A percentile compares a stretch with the other conserved stretches of the same genome.
These are phyloP conservation scores for Muricea muricata DNA, from an alignment of 92 coral and sea anemone genomes.

Conservation along the genomic window DNA sequence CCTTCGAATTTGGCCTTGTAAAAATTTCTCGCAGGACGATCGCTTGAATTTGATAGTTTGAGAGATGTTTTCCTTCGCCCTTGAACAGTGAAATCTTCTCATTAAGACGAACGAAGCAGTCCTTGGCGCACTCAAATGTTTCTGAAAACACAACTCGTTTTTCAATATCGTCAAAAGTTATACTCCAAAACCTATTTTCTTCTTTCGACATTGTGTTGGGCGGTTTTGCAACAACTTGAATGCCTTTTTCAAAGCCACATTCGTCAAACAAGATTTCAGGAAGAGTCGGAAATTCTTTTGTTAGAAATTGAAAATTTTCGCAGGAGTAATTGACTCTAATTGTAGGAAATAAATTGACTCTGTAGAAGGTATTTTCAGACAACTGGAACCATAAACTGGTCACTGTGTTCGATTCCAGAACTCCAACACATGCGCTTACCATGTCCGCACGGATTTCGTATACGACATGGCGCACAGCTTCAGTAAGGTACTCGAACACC, in stretches of 20 bases:
- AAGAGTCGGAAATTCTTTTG: background rate
- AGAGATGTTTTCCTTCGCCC: background rate
- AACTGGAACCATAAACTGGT: conserved; percentile 3
- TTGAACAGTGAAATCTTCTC: background rate
- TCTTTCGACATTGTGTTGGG: background rate
- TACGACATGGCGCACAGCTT: background rate
- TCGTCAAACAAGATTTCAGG: background rate
- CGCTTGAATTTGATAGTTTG: background rate
- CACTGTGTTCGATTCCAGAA: background rate
- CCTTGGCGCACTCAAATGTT: background rate
- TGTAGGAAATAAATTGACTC: conserved; percentile 8
- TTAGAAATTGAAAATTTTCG: background rate
- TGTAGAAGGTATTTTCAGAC: background rate
- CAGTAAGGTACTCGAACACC: background rate
- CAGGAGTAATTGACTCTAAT: conserved; percentile 12
- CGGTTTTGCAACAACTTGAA: conserved; percentile 16
- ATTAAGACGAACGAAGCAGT: background rate
- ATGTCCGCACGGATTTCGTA: background rate
- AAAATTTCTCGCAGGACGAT: conserved; percentile 54
- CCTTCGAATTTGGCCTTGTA: conserved; percentile 41
- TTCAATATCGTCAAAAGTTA: conserved; percentile 18
- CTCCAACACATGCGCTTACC: background rate
- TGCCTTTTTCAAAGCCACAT: background rate
- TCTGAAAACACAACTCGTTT: background rate
- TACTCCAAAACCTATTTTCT: background rate